Conservation (phyloP, 2,888 invertebrate species). For the Thalpophila matura region DNA sequence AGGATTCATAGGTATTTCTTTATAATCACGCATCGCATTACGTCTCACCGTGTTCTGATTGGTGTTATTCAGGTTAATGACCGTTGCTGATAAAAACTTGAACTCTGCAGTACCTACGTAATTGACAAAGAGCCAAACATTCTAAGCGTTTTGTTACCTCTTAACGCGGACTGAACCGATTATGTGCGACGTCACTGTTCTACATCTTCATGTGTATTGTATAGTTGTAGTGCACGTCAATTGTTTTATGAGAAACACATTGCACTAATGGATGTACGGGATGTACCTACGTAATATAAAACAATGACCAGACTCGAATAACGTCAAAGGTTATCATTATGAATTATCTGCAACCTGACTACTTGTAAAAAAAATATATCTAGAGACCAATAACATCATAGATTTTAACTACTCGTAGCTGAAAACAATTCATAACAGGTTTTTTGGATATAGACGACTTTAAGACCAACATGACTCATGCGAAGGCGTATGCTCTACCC, state of each 20-base stretch:
- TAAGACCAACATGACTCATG: not conserved
- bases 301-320: constrained; percentile 49
- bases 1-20: constrained; percentile 40
- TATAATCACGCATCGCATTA: constrained; percentile 56
- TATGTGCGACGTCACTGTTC: constrained; percentile 47
- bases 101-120: constrained; percentile 58
- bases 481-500: not conserved
- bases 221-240: constrained; percentile 40
- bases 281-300: constrained; percentile 49
- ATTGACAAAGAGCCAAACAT: constrained; percentile 61
- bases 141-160: constrained; percentile 49
- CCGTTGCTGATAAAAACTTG: constrained; percentile 67
- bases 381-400: too few species aligned
- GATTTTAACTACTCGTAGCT: too few species aligned
- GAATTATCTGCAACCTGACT: constrained; percentile 44
- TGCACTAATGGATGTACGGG: constrained; percentile 47
- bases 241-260: constrained; percentile 54
- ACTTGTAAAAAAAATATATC: constrained; percentile 36
- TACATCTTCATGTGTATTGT: constrained; percentile 20
- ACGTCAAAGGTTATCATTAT: constrained; percentile 44
- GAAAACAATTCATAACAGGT: too few species aligned
- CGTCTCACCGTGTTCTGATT: constrained; percentile 54
- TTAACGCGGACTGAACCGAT: constrained; percentile 53
- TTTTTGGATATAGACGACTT: too few species aligned
- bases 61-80: constrained; percentile 66